Evolutionary conservation across 2,888 invertebrate species (phyloP), one percentile per base, ranked within the genome.

Genomic region (Stenotaenia linearis): DNA sequence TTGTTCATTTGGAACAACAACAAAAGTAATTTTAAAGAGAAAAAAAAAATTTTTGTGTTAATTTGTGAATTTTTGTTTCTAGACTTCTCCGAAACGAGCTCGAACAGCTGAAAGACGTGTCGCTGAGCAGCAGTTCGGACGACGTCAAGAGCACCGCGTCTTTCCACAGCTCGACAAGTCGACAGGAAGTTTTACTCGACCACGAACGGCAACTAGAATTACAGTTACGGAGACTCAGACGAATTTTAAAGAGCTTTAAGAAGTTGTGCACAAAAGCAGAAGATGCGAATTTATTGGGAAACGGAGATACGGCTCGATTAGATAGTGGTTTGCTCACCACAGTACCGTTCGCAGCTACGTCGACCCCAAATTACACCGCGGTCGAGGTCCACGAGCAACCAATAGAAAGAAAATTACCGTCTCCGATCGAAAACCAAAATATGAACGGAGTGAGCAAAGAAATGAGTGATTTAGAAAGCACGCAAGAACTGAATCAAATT

Each of bases 1-100:
- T 93, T 77, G 88, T 87, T 80, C 91, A 92, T 83, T 86, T 93
- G 81, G 92, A 93, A 86, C 88, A 89, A 76, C 86, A 86, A 83
- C 85, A 86, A 81, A 85, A 84, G 86, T 85, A 45, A 45, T 2
- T 5, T 40, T 40, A 45, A 45, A 61, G 21, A 21, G 6, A 21
- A 21, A 9, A 25, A 23, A 6, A 12, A 12, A 61, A 61, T 4
- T 61, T 61, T 2, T 5, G 3, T 5, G 3, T 25, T 61, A 9
- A 6, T 1, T 50, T 18, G 50, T 50, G 15, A 32, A n/a, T n/a
- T n/a, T n/a, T n/a, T n/a, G n/a, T n/a, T n/a, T n/a, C n/a, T n/a
- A 69, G 69, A 12, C 25, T 69, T 12, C 28, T 69, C 25, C 25
- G n/a, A 25, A 69, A 25, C n/a, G 69, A 69, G 25, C 69, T 69